These are phyloP conservation scores for Troides oblongomaculatus DNA, from an alignment of 2,888 invertebrate genomes.

Conservation along the genomic window DNA sequence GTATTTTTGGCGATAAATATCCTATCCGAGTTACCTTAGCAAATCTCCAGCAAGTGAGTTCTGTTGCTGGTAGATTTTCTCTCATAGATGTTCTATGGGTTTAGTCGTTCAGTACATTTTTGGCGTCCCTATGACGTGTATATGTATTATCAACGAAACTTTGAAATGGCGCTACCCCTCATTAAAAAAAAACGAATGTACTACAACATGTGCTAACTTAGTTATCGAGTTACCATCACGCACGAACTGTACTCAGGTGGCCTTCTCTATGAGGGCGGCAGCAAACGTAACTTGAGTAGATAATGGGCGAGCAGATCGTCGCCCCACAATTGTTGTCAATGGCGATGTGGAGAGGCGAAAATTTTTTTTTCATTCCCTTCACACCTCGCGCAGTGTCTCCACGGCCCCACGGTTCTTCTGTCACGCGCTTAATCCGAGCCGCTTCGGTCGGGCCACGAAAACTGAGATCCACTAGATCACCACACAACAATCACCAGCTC, in stretches of 20 bases:
- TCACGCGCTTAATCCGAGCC: conserved; percentile 57
- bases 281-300: conserved; percentile 17
- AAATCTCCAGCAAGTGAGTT: too few relatives aligned
- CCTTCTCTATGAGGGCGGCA: not conserved
- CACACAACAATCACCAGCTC: too few relatives aligned
- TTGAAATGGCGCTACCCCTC: too few relatives aligned
- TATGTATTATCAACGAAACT: too few relatives aligned
- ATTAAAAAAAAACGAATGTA: not conserved
- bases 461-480: not conserved
- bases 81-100: too few relatives aligned
- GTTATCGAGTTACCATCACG: conserved; percentile 9
- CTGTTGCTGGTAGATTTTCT: too few relatives aligned
- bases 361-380: conserved; percentile 60
- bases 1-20: too few relatives aligned
- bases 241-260: conserved; percentile 18
- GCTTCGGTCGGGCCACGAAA: conserved; percentile 52
- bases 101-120: too few relatives aligned
- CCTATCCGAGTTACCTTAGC: too few relatives aligned
- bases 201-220: not conserved
- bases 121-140: too few relatives aligned
- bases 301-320: conserved; percentile 24
- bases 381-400: conserved; percentile 52
- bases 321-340: conserved; percentile 27
- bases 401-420: conserved; percentile 52
- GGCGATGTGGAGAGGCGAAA: conserved; percentile 30